A percentile compares a stretch with the other conserved stretches of the same genome.
These are phyloP conservation scores for Geotrypetes seraphini DNA, from an alignment of 2,797 vertebrate species.

Conservation along the genomic window DNA sequence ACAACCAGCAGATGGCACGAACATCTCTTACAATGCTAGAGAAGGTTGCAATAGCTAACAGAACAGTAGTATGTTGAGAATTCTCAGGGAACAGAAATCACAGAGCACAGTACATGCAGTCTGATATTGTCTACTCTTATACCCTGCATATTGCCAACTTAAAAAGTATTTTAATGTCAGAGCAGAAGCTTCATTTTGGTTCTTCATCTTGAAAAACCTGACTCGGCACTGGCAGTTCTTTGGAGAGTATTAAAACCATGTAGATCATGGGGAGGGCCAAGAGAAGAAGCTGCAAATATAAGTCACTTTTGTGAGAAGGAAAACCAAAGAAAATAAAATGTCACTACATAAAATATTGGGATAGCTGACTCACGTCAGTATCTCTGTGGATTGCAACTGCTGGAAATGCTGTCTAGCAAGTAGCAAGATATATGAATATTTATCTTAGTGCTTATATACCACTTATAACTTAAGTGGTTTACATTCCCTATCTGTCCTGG, in stretches of 20 bases:
- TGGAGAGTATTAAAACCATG: background rate
- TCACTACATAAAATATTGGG: no score
- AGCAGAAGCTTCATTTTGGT: background rate
- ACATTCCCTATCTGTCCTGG: no score
- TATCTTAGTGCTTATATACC: no score
- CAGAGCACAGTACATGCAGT: background rate
- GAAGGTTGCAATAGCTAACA: background rate
- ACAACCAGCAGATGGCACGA: conserved; percentile 44
- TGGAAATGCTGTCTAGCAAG: no score
- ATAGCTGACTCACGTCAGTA: conserved; percentile 22
- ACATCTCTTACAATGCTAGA: background rate
- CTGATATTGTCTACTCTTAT: background rate
- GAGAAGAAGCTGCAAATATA: conserved; percentile 1
- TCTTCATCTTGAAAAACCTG: background rate
- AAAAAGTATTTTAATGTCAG: background rate
- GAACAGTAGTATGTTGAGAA: background rate
- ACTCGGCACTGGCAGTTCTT: conserved; percentile 6
- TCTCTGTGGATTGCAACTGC: conserved; percentile 2
- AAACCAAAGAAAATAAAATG: conserved; percentile 18
- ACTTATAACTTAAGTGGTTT: no score
- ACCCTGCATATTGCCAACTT: background rate
- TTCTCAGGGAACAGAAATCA: background rate
- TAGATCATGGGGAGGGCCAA: background rate
- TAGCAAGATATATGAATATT: no score
- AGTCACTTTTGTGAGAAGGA: conserved; percentile 28